phyloP scores from a whole-genome alignment of 2,888 invertebrate genomes.

The Orthosia gracilis region DNA sequence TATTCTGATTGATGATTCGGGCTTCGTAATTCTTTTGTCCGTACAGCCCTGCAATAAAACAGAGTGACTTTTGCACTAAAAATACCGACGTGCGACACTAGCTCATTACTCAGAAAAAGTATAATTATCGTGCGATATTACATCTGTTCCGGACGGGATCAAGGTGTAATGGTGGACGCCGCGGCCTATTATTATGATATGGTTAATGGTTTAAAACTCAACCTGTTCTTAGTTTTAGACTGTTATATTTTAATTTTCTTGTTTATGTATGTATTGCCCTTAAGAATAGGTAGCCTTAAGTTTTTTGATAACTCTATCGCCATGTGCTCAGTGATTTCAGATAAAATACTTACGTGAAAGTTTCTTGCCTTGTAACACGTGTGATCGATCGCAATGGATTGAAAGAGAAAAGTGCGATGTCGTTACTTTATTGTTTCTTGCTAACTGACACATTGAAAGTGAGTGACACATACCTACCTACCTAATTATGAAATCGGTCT shows the following conservation, averaged over 20 bases:
- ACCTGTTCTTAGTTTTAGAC: not conserved
- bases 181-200: slow-evolving; percentile 15
- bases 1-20: too few species aligned
- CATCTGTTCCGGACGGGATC: slow-evolving; percentile 41
- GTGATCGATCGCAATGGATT: not conserved
- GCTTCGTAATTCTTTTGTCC: not conserved
- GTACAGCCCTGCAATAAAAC: slow-evolving; percentile 43
- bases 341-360: not conserved
- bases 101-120: slow-evolving; percentile 70
- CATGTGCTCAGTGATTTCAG: not conserved
- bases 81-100: slow-evolving; percentile 54
- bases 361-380: not conserved
- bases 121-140: slow-evolving; percentile 68
- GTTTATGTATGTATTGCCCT: not conserved
- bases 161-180: slow-evolving; percentile 4
- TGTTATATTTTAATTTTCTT: slow-evolving; percentile 1
- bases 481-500: slow-evolving; percentile 1
- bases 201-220: not conserved
- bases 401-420: slow-evolving; percentile 29
- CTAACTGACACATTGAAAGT: not conserved
- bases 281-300: not conserved
- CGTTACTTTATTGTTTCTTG: not conserved
- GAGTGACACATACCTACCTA: slow-evolving; percentile 1
- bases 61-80: slow-evolving; percentile 36
- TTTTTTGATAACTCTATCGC: not conserved